A percentile compares a stretch with the other conserved stretches of the same genome.
phyloP scores from a whole-genome alignment of 2,888 invertebrate species.

The Ommatoiulus sabulosus region DNA sequence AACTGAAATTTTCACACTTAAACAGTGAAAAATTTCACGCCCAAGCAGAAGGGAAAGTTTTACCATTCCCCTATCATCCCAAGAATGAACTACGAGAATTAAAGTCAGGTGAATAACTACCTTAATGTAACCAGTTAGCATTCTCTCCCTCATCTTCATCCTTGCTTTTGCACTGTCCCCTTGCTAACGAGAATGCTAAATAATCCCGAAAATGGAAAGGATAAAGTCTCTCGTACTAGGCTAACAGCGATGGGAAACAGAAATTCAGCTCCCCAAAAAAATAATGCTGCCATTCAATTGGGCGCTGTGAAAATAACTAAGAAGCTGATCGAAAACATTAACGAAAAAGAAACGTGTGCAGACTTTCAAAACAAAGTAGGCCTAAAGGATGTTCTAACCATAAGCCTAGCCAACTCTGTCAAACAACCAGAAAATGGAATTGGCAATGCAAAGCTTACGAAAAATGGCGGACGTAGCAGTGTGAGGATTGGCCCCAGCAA shows the following conservation, averaged over 20 bases:
- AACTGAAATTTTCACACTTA: background rate
- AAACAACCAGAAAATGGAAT: background rate
- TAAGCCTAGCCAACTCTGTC: background rate
- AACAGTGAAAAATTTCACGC: no score
- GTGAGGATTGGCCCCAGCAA: background rate
- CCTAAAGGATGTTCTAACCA: background rate
- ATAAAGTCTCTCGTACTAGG: background rate
- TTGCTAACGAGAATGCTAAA: background rate
- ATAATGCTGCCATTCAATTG: background rate
- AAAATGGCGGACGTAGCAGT: background rate
- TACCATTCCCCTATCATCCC: background rate
- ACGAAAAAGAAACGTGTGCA: background rate
- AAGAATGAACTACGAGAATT: background rate
- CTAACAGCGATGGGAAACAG: background rate
- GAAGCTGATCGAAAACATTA: background rate
- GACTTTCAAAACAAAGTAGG: background rate
- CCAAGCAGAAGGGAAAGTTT: no score
- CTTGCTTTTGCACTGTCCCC: background rate
- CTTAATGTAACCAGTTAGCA: background rate
- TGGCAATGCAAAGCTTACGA: background rate
- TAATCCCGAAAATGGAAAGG: background rate
- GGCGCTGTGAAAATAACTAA: background rate
- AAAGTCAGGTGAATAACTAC: background rate
- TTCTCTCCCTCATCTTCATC: background rate
- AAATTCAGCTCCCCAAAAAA: background rate